phyloP scores from a whole-genome alignment of 2,888 invertebrate species.

The Campaea margaritaria region DNA sequence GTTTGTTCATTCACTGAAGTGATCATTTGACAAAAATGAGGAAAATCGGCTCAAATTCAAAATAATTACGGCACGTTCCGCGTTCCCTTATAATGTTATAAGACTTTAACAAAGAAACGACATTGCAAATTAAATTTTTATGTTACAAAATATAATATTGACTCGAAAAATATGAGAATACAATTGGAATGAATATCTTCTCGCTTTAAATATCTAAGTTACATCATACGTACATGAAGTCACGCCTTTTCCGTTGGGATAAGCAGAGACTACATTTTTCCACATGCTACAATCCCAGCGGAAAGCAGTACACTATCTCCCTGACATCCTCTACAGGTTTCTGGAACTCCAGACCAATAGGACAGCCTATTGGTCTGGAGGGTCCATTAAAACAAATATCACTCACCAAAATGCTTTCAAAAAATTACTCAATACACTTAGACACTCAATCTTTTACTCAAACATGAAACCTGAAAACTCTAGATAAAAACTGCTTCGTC shows the following conservation, averaged over 20 bases:
- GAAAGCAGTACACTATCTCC: no score
- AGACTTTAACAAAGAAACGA: slow-evolving; percentile 32
- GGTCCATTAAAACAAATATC: no score
- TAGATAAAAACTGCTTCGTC: slow-evolving; percentile 39
- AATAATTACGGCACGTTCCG: slow-evolving; percentile 38
- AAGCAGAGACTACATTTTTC: no score
- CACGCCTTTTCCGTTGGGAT: no score
- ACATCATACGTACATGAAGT: no score
- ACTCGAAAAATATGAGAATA: background rate
- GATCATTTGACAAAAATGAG: slow-evolving; percentile 35
- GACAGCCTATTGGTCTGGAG: no score
- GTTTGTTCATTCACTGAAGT: slow-evolving; percentile 27
- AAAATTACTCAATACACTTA: background rate
- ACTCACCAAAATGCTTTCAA: background rate
- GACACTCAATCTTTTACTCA: slow-evolving; percentile 7
- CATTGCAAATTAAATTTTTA: slow-evolving; percentile 30
- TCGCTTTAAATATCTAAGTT: no score
- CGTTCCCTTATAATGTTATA: slow-evolving; percentile 36
- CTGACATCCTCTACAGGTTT: no score
- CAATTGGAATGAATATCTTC: no score
- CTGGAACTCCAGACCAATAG: no score
- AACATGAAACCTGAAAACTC: slow-evolving; percentile 30
- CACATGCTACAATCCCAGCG: no score
- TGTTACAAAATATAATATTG: slow-evolving; percentile 8
- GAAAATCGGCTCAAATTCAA: slow-evolving; percentile 36